Evolutionary conservation across 2,888 invertebrate genomes (phyloP).

Genomic region (Eristalinus aeneus): DNA sequence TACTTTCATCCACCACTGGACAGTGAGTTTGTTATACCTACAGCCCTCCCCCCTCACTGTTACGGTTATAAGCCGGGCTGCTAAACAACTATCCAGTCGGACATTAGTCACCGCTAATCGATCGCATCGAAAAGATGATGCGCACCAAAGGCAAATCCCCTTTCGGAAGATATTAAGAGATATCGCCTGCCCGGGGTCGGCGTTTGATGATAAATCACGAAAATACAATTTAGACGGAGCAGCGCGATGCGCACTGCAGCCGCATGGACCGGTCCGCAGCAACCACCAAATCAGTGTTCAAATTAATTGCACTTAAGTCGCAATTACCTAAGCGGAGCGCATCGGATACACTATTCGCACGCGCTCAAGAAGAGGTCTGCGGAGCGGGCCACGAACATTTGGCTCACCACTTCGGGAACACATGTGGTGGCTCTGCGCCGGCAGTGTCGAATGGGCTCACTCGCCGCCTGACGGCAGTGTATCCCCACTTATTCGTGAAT

Average conservation of each 20-base stretch:
- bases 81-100: constrained; percentile 68
- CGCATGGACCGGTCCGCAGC: constrained; percentile 61
- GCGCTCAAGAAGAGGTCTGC: neutral
- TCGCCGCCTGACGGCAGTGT: neutral
- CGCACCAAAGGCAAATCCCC: constrained; percentile 70
- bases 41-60: constrained; percentile 45
- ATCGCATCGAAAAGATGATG: constrained; percentile 69
- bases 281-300: constrained; percentile 71
- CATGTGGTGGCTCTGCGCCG: constrained; percentile 36
- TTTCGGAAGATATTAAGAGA: constrained; percentile 71
- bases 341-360: constrained; percentile 52
- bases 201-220: constrained; percentile 69
- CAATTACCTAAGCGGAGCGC: constrained; percentile 70
- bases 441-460: neutral
- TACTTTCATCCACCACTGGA: constrained; percentile 60
- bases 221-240: constrained; percentile 57
- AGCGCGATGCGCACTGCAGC: neutral
- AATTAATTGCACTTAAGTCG: constrained; percentile 71
- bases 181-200: constrained; percentile 67
- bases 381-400: constrained; percentile 51
- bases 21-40: constrained; percentile 25
- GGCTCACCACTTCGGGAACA: constrained; percentile 65
- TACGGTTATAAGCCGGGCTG: constrained; percentile 64
- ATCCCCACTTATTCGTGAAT: constrained; percentile 26
- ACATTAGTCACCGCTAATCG: constrained; percentile 70